phyloP scores from a whole-genome alignment of 2,888 invertebrate species.

The Enchytraeus crypticus region DNA sequence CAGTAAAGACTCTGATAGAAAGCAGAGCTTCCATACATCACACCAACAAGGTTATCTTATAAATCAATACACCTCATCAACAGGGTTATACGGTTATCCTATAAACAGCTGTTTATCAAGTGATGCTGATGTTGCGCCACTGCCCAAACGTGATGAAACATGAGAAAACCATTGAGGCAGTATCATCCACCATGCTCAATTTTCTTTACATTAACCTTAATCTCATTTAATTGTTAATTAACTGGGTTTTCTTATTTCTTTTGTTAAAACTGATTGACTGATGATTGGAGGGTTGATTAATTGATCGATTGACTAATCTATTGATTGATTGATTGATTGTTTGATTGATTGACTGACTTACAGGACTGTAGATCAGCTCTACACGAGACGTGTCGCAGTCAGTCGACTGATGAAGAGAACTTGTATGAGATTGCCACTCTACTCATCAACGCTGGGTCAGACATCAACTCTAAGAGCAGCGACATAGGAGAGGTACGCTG shows the following conservation, averaged over 20 bases:
- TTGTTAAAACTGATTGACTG: no score
- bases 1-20: conserved; percentile 38
- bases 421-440: conserved; percentile 36
- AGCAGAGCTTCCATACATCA: conserved; percentile 38
- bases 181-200: no score
- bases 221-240: not conserved
- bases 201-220: not conserved
- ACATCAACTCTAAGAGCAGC: conserved; percentile 41
- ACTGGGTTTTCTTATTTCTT: no score
- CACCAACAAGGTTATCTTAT: conserved; percentile 39
- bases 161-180: no score
- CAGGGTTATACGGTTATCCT: no score
- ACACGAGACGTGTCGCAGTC: conserved; percentile 45
- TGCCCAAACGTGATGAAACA: no score
- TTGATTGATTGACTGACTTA: no score
- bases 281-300: no score
- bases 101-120: no score
- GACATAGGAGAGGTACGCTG: conserved; percentile 42
- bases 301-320: no score
- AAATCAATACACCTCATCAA: not conserved
- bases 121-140: no score
- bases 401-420: conserved; percentile 32
- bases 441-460: conserved; percentile 29
- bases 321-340: no score
- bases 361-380: conserved; percentile 43